phyloP scores from a whole-genome alignment of 2,888 invertebrate genomes.

The Protodeltote pygarga region DNA sequence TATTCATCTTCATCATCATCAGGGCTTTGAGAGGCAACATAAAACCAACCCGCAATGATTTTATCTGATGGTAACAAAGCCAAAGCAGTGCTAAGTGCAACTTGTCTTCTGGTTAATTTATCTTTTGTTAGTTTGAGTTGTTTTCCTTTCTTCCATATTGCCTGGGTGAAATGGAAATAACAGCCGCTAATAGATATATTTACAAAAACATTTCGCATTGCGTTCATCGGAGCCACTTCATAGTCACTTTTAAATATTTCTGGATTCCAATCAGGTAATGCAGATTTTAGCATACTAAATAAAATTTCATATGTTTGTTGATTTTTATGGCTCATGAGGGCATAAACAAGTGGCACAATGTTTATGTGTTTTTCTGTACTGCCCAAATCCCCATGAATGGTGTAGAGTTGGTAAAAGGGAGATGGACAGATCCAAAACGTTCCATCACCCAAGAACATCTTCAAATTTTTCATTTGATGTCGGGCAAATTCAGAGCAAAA shows the following conservation, averaged over 20 bases:
- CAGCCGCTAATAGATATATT: slow-evolving; percentile 16
- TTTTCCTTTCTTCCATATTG: slow-evolving; percentile 20
- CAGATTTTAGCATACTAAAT: slow-evolving; percentile 23
- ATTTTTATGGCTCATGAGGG: slow-evolving; percentile 25
- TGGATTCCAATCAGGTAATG: slow-evolving; percentile 36
- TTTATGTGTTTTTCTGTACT: slow-evolving; percentile 27
- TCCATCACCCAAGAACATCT: slow-evolving; percentile 20
- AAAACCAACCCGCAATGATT: slow-evolving; percentile 22
- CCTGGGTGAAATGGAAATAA: slow-evolving; percentile 21
- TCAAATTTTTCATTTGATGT: slow-evolving; percentile 13
- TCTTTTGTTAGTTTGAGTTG: slow-evolving; percentile 14
- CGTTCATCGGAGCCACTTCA: slow-evolving; percentile 26
- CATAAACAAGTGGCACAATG: slow-evolving; percentile 30
- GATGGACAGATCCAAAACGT: slow-evolving; percentile 23
- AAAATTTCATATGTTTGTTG: slow-evolving; percentile 23
- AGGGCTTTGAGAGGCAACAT: slow-evolving; percentile 18
- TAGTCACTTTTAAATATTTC: slow-evolving; percentile 28
- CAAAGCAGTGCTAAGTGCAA: slow-evolving; percentile 16
- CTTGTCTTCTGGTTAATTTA: slow-evolving; percentile 19
- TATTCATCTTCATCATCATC: slow-evolving; percentile 21
- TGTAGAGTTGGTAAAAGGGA: slow-evolving; percentile 28
- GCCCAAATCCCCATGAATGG: slow-evolving; percentile 33
- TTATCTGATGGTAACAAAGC: slow-evolving; percentile 18
- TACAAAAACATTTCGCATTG: slow-evolving; percentile 18
- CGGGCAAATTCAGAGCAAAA: slow-evolving; percentile 18